phyloP scores from a whole-genome alignment of 1,140 invertebrate genomes.

The Himalopsyche phryganea region DNA sequence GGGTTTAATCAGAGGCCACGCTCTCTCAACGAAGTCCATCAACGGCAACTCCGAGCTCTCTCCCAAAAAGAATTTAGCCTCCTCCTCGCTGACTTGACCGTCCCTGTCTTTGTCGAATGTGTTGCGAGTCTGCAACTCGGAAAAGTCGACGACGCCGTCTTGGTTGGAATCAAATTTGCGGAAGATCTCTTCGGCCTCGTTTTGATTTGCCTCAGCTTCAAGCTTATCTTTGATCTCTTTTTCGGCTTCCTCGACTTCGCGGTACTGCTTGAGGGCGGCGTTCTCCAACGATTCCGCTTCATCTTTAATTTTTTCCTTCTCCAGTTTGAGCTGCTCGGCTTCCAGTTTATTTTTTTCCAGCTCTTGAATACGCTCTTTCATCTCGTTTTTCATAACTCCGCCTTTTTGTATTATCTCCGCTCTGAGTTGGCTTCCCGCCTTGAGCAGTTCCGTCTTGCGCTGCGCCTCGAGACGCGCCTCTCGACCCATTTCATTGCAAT shows the following conservation, averaged over 20 bases:
- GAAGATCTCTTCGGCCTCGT: slow-evolving; percentile 71
- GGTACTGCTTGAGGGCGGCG: slow-evolving; percentile 73
- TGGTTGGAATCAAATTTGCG: slow-evolving; percentile 70
- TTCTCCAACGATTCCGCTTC: slow-evolving; percentile 71
- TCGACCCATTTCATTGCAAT: slow-evolving; percentile 78
- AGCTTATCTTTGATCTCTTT: slow-evolving; percentile 57
- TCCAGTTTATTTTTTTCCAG: slow-evolving; percentile 70
- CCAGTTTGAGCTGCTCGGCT: slow-evolving; percentile 65
- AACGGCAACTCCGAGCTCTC: slow-evolving; percentile 65
- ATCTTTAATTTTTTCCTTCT: slow-evolving; percentile 71
- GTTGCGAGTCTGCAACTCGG: slow-evolving; percentile 73
- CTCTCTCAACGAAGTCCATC: slow-evolving; percentile 66
- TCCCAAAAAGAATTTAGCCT: slow-evolving; percentile 80
- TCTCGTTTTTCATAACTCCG: slow-evolving; percentile 69
- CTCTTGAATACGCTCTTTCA: slow-evolving; percentile 64
- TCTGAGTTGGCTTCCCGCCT: slow-evolving; percentile 74
- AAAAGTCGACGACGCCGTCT: slow-evolving; percentile 70
- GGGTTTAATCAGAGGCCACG: slow-evolving; percentile 77
- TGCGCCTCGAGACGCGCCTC: slow-evolving; percentile 72
- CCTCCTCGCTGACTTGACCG: slow-evolving; percentile 76
- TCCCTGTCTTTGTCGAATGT: slow-evolving; percentile 87
- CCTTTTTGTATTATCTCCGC: slow-evolving; percentile 74
- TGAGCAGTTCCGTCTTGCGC: slow-evolving; percentile 66
- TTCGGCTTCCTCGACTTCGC: slow-evolving; percentile 63
- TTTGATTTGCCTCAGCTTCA: slow-evolving; percentile 54